A percentile compares a stretch with the other conserved stretches of the same genome.
phyloP scores from a whole-genome alignment of 1,140 invertebrate species.

The Monochamus saltuarius region DNA sequence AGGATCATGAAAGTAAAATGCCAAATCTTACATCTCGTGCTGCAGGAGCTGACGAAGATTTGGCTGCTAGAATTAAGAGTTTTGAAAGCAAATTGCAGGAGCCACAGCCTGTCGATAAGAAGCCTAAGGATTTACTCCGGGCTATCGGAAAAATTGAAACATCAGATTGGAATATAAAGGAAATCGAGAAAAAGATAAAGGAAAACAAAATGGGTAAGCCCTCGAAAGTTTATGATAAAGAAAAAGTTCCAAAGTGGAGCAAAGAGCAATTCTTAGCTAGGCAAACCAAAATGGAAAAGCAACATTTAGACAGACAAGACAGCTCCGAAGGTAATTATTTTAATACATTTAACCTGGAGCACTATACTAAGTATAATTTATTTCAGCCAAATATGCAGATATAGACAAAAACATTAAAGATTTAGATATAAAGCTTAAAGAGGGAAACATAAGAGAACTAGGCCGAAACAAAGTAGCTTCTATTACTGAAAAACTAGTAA shows the following conservation, averaged over 20 bases:
- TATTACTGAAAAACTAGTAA: slow-evolving; percentile 78
- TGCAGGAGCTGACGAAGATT: slow-evolving; percentile 63
- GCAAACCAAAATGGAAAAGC: slow-evolving; percentile 73
- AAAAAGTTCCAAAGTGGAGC: slow-evolving; percentile 89
- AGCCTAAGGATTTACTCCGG: slow-evolving; percentile 81
- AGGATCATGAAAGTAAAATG: slow-evolving; percentile 68
- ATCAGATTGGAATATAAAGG: slow-evolving; percentile 89
- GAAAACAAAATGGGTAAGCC: slow-evolving; percentile 75
- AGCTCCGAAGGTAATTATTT: slow-evolving; percentile 59
- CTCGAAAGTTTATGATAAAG: slow-evolving; percentile 64
- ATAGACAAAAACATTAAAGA: slow-evolving; percentile 81
- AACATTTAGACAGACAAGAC: slow-evolving; percentile 60
- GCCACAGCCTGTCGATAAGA: slow-evolving; percentile 64
- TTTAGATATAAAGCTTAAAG: slow-evolving; percentile 78
- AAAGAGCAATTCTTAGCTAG: slow-evolving; percentile 81
- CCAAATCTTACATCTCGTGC: slow-evolving; percentile 56
- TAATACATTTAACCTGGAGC: slow-evolving; percentile 41
- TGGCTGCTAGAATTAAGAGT: slow-evolving; percentile 70
- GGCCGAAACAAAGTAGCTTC: slow-evolving; percentile 85
- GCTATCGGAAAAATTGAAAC: slow-evolving; percentile 89
- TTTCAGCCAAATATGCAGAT: slow-evolving; percentile 63
- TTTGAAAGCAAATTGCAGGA: slow-evolving; percentile 68
- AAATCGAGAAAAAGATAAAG: slow-evolving; percentile 87
- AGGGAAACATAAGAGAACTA: slow-evolving; percentile 70
- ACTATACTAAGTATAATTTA: not conserved